These are phyloP conservation scores for Capreolus pygargus DNA, from an alignment of 2,113 vertebrate genomes.

Conservation along the genomic window DNA sequence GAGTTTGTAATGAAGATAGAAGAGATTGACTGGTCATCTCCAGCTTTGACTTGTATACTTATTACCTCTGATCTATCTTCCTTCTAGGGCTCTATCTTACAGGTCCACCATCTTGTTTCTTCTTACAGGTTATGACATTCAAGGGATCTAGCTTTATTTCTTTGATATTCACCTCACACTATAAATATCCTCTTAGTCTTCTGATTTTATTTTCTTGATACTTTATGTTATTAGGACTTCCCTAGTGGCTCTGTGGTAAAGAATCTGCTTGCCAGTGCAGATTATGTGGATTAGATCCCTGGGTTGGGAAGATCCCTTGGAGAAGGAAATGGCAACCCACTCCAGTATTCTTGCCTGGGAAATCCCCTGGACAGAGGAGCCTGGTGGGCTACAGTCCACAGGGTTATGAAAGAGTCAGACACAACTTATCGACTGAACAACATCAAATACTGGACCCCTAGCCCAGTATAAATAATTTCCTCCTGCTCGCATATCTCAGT, in stretches of 20 bases:
- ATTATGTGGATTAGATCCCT: not conserved
- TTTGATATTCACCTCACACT: not conserved
- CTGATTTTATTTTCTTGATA: not conserved
- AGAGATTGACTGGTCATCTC: not conserved
- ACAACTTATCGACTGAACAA: not conserved
- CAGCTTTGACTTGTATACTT: not conserved
- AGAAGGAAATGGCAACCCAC: not conserved
- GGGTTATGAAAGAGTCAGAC: not conserved
- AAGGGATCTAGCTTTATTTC: not conserved
- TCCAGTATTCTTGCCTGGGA: not conserved
- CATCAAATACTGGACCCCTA: not conserved
- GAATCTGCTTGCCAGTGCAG: not conserved
- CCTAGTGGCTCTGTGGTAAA: not conserved
- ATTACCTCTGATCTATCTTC: not conserved
- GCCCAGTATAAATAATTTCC: not conserved
- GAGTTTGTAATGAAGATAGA: not conserved
- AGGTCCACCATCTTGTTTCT: not conserved
- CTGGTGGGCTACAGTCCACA: not conserved
- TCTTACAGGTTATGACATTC: too few relatives aligned
- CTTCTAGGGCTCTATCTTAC: not conserved
- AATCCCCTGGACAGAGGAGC: not conserved
- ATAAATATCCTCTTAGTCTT: not conserved
- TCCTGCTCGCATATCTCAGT: not conserved
- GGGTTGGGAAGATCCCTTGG: not conserved
- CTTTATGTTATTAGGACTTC: not conserved